Percentiles rank a stretch among this genome's conserved stretches.
Evolutionary conservation across 1,140 invertebrate species (phyloP).

Genomic region (Drosophila yakuba): DNA sequence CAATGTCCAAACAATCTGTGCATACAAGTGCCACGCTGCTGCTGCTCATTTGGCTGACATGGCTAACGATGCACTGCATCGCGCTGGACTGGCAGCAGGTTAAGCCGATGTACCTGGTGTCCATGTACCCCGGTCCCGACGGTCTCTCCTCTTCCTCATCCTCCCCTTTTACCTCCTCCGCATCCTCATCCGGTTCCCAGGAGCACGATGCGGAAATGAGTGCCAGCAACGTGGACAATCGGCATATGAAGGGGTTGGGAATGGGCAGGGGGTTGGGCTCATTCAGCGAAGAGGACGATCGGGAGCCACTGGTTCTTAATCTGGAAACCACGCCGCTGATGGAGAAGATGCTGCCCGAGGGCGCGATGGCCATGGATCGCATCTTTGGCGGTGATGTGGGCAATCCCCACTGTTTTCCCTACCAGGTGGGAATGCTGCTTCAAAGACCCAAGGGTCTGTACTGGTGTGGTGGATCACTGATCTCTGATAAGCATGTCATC

Average conservation of each 20-base stretch:
- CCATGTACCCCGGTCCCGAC: slow-evolving; percentile 69
- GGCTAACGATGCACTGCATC: slow-evolving; percentile 40
- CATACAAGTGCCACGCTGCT: slow-evolving; percentile 26
- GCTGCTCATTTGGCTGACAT: slow-evolving; percentile 45
- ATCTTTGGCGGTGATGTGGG: slow-evolving; percentile 84
- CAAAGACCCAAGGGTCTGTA: slow-evolving; percentile 79
- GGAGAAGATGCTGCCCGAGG: slow-evolving; percentile 70
- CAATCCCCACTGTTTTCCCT: slow-evolving; percentile 76
- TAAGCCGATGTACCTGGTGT: slow-evolving; percentile 82
- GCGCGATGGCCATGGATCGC: slow-evolving; percentile 78
- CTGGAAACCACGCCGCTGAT: slow-evolving; percentile 66
- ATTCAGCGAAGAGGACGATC: slow-evolving; percentile 50
- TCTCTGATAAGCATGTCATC: slow-evolving; percentile 86
- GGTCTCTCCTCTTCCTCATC: slow-evolving; percentile 35
- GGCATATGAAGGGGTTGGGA: slow-evolving; percentile 23
- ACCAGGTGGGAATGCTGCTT: slow-evolving; percentile 83
- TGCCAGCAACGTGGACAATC: slow-evolving; percentile 57
- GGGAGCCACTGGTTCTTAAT: slow-evolving; percentile 69
- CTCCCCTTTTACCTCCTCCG: slow-evolving; percentile 41
- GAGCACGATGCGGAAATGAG: slow-evolving; percentile 74
- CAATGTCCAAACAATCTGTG: slow-evolving; percentile 72
- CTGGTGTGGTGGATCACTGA: slow-evolving; percentile 87
- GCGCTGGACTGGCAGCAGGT: slow-evolving; percentile 78
- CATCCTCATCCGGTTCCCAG: slow-evolving; percentile 37
- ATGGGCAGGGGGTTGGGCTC: background rate